Evolutionary conservation across 2,113 vertebrate species (phyloP), one percentile per base, ranked within the genome.

Genomic region (Rhinogobius similis): DNA sequence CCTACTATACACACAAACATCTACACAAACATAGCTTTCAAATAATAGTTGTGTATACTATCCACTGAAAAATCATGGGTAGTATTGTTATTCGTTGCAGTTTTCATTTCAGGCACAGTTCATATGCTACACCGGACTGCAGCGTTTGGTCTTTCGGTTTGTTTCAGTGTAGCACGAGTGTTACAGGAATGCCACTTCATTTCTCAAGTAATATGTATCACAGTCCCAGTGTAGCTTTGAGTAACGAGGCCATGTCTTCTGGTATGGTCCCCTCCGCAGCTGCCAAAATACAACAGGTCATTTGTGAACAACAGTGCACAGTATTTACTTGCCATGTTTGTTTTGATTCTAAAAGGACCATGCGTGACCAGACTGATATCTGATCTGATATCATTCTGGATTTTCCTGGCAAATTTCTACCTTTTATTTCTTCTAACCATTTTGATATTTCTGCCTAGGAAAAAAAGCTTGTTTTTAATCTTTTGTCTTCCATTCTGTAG

Each of bases 211-310:
- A 62, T 79, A 16, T 2, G 38, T 13, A 71, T 96, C 89, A 98
- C 83, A 99, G 90, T 83, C 97, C 97, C 85, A 99, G 89, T 0
- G 96, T 97, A 14, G 94, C 94, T 92, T 96, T 99, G 46, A 99
- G 87, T 81, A 99, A 88, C 0, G 95, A 94, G n/a, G 96, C 96
- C 93, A 98, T 96, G 83, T 98, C 95, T 85, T 95, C 92, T 69
- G 96, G 93, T 86, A 98, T 93, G 73, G 79, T 85, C 32, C 95
- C 95, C 83, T 95, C 95, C 46, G 88, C 94, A 82, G 94, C 97
- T 98, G 70, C 52, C 87, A 43, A 76, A 62, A 87, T 52, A 87
- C 50, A 80, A 12, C 29, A 5, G 27, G 32, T n/a, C 14, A 70
- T 56, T 64, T 43, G 12, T n/a, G 27, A 64, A 18, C 29, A 20